phyloP scores from a whole-genome alignment of 2,888 invertebrate genomes.

The Drosophila longiperda region DNA sequence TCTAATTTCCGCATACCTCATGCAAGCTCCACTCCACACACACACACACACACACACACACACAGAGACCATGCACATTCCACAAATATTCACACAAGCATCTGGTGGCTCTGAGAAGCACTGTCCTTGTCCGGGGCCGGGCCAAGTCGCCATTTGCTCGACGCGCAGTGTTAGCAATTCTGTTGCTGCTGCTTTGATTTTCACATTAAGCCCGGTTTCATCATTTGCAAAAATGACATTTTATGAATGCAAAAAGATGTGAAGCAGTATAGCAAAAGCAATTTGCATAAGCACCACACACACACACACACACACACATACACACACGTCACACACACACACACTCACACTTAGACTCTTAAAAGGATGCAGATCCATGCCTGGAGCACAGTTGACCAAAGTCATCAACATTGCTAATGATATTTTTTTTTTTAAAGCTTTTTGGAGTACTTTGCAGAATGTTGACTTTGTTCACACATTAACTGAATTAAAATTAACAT shows the following conservation, averaged over 20 bases:
- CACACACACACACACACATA: slow-evolving; percentile 12
- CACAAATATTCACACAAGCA: slow-evolving; percentile 5
- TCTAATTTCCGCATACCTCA: background rate
- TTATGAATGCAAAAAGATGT: slow-evolving; percentile 24
- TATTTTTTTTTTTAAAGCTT: background rate
- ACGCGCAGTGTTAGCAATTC: slow-evolving; percentile 28
- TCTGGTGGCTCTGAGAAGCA: slow-evolving; percentile 51
- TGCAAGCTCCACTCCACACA: background rate
- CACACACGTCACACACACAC: slow-evolving; percentile 2
- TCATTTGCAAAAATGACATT: slow-evolving; percentile 53
- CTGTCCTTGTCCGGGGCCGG: slow-evolving; percentile 20
- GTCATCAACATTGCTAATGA: slow-evolving; percentile 3
- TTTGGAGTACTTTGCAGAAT: background rate
- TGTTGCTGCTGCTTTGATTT: slow-evolving; percentile 49
- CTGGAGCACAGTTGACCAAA: slow-evolving; percentile 5
- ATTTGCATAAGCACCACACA: slow-evolving; percentile 42
- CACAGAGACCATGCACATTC: slow-evolving; percentile 7
- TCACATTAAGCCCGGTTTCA: slow-evolving; percentile 49
- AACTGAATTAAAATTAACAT: background rate
- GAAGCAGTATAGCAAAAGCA: slow-evolving; percentile 22
- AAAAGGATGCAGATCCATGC: background rate
- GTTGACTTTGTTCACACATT: background rate
- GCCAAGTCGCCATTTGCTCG: slow-evolving; percentile 20
- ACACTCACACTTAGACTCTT: background rate
- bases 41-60: background rate